Evolutionary conservation across 2,888 invertebrate genomes (phyloP), one percentile per base, ranked within the genome.

Genomic region (Trissoscelio sp.): DNA sequence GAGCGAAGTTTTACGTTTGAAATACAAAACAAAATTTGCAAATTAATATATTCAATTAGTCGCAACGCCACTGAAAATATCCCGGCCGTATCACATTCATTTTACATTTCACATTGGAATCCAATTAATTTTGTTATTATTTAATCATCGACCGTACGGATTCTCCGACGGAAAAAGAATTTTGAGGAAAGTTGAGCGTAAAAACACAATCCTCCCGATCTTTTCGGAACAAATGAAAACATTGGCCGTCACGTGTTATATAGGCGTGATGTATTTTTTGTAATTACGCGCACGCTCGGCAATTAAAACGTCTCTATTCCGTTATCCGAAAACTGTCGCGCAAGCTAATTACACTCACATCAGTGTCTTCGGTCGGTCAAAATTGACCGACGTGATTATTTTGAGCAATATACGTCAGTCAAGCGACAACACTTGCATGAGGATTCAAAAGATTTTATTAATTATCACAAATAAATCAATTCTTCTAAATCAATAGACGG

Each of bases 271-370:
- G 9, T 53, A 44, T 69, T 77, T 67, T 75, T 75, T 46, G 66
- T 60, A 67, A 67, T 66, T 75, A 58, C 48, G 51, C 22, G 53
- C 48, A 53, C 48, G 31, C 12, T n/a, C 37, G 31, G 53, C 77
- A 77, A 69, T 62, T 70, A 69, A 69, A 77, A 69, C 51, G 64
- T 62, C 78, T 46, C 70, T 64, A 22, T n/a, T 53, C 11, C 34
- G 37, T 62, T 67, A 62, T 64, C 64, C 46, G 55, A 64, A 78
- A 64, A 78, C 57, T 78, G 64, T 64, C 70, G 46, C 37, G 70
- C 6, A 24, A 78, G 24, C 64, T 78, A 78, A 70, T 78, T 78
- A 78, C 70, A 64, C 48, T 60, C 70, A 70, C 64, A 64, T 66
- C 64, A 58, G 62, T 48, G 64, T 78, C 78, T 57, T 64, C 48